These are phyloP conservation scores for Ctenosaura bakeri DNA, from an alignment of 2,797 vertebrate species.

Conservation along the genomic window DNA sequence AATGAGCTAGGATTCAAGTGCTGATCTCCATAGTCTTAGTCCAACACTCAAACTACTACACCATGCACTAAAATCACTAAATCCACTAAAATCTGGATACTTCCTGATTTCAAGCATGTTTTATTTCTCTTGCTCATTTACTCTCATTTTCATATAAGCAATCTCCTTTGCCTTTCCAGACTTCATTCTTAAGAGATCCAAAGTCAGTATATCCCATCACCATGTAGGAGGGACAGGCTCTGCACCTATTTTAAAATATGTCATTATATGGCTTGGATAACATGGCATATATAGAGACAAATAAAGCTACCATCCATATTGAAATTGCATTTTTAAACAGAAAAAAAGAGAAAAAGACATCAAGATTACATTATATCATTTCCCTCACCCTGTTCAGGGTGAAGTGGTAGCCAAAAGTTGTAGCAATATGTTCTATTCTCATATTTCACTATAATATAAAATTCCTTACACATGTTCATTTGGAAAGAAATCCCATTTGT, in stretches of 20 bases:
- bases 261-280: constrained; percentile 19
- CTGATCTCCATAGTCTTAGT: too few species aligned
- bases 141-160: background rate
- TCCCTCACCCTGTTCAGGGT: background rate
- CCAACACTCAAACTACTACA: too few species aligned
- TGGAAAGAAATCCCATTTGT: background rate
- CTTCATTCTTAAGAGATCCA: constrained; percentile 14
- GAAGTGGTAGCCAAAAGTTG: background rate
- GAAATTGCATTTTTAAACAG: constrained; percentile 6
- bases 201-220: constrained; percentile 24
- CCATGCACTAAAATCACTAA: too few species aligned
- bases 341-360: background rate
- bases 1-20: too few species aligned
- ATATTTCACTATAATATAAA: background rate
- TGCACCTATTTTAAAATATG: constrained; percentile 39
- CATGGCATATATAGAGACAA: constrained; percentile 1
- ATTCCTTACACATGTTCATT: background rate
- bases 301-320: constrained; percentile 22
- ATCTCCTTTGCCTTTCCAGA: background rate
- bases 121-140: background rate
- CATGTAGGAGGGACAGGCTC: constrained; percentile 12
- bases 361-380: background rate
- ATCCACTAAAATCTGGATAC: background rate
- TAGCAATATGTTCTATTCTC: background rate
- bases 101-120: background rate